These are phyloP conservation scores for Megalurothrips usitatus DNA, from an alignment of 2,888 invertebrate species.

Conservation along the genomic window DNA sequence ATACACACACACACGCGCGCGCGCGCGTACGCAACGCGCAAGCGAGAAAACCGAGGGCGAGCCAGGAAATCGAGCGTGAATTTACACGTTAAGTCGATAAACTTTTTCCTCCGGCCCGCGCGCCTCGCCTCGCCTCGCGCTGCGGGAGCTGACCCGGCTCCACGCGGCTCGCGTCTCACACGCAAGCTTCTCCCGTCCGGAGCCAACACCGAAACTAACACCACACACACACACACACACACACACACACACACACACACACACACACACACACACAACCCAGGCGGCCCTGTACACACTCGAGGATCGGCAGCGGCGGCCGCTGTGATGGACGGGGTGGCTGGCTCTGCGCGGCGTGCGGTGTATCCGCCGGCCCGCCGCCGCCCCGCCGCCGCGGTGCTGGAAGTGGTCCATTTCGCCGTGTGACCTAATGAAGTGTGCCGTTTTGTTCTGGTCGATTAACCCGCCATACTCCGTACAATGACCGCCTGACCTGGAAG, in stretches of 20 bases:
- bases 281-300: no score
- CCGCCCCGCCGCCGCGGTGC: not conserved
- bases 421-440: constrained; percentile 14
- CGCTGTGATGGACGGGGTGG: not conserved
- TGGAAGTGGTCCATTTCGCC: constrained; percentile 20
- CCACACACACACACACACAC: no score
- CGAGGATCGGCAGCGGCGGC: no score
- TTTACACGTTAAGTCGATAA: constrained; percentile 19
- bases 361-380: not conserved
- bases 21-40: not conserved
- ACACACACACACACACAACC: no score
- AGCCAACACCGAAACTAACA: no score
- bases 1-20: not conserved
- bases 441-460: constrained; percentile 22
- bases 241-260: no score
- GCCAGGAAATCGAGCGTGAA: not conserved
- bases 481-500: constrained; percentile 19
- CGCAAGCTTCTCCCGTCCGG: no score
- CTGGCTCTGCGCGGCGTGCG: not conserved
- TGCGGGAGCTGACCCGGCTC: not conserved
- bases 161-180: not conserved
- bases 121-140: not conserved
- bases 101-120: not conserved
- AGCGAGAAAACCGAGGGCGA: not conserved
- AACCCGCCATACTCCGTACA: constrained; percentile 3